Evolutionary conservation across 2,797 vertebrate genomes (phyloP).

Genomic region (Myotis vivesi): DNA sequence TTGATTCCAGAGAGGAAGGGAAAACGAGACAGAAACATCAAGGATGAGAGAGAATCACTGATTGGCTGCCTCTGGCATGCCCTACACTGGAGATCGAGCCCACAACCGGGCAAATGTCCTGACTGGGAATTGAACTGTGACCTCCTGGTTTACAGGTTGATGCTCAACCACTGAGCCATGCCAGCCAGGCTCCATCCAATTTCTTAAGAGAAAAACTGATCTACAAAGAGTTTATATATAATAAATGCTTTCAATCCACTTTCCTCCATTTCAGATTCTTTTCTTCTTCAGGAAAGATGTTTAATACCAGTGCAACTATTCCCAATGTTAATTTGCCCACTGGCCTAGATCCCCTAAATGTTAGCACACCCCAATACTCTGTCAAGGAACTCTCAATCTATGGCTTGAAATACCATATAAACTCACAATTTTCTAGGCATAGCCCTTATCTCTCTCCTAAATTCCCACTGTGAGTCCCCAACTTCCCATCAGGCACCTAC

Average conservation of each 20-base stretch:
- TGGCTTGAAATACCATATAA: neutral
- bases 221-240: neutral
- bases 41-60: too few species aligned
- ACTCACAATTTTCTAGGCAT: neutral
- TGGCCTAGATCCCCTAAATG: neutral
- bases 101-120: too few species aligned
- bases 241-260: neutral
- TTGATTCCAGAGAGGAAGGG: too few species aligned
- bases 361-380: neutral
- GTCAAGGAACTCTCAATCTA: neutral
- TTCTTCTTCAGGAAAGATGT: neutral
- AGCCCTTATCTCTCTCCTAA: neutral
- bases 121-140: too few species aligned
- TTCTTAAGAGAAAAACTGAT: conserved; percentile 13
- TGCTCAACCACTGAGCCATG: too few species aligned
- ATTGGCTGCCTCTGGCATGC: too few species aligned
- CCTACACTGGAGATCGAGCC: too few species aligned
- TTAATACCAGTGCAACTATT: neutral
- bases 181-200: neutral
- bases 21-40: too few species aligned
- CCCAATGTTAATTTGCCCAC: neutral
- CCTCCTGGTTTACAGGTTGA: too few species aligned
- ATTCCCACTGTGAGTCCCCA: neutral
- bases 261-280: neutral
- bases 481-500: neutral